Evolutionary conservation across 2,113 vertebrate genomes (phyloP).

Genomic region (Capreolus pygargus): DNA sequence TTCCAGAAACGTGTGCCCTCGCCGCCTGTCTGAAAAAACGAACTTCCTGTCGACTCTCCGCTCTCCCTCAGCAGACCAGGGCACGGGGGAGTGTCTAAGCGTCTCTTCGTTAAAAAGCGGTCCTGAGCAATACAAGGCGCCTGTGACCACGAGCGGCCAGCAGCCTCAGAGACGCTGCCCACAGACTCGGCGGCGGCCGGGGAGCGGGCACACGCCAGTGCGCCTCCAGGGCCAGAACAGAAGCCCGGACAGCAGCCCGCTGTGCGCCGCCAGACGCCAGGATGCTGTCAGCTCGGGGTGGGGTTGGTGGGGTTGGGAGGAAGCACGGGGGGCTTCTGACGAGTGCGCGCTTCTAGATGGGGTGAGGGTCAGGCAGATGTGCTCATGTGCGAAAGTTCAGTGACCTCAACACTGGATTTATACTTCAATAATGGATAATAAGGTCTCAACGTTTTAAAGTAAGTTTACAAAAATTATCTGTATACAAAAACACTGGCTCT

Average conservation of each 20-base stretch:
- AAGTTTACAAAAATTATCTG: neutral
- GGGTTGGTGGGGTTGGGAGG: no score
- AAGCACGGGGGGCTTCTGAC: fast-evolving
- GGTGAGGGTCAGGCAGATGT: neutral
- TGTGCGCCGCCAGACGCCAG: fast-evolving
- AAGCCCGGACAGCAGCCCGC: no score
- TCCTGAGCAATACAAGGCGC: neutral
- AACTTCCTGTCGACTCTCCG: fast-evolving
- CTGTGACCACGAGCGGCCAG: fast-evolving
- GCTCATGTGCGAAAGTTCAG: neutral
- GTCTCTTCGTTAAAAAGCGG: neutral
- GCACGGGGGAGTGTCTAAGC: fast-evolving
- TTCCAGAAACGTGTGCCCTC: neutral
- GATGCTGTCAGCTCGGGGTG: fast-evolving
- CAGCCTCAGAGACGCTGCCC: neutral
- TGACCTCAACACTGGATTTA: neutral
- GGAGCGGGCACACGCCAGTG: neutral
- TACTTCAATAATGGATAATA: neutral
- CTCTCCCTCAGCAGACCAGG: neutral
- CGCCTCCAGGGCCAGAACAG: neutral
- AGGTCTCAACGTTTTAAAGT: neutral
- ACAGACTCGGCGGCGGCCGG: fast-evolving
- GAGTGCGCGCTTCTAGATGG: neutral
- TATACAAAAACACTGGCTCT: neutral
- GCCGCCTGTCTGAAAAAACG: neutral